A percentile compares a stretch with the other conserved stretches of the same genome.
Evolutionary conservation across 2,113 vertebrate species (phyloP).

Genomic region (Oncorhynchus nerka): DNA sequence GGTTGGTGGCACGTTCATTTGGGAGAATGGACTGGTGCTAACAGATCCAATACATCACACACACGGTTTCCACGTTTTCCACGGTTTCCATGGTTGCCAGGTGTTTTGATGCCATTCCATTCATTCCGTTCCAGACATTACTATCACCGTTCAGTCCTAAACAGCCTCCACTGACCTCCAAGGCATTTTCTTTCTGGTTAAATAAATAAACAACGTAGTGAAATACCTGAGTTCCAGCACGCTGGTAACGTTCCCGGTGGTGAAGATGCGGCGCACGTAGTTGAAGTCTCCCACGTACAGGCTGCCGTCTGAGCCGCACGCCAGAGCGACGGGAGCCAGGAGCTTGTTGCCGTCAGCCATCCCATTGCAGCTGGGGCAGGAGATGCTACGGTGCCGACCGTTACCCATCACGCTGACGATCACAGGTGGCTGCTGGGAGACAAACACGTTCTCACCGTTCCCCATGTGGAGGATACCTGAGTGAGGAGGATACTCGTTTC

Average conservation of each 20-base stretch:
- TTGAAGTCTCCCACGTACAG: conserved; percentile 98
- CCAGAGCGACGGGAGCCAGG: conserved; percentile 90
- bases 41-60: no score
- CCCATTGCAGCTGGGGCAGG: conserved; percentile 97
- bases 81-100: no score
- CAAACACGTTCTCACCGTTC: conserved; percentile 95
- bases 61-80: no score
- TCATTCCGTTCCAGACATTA: no score
- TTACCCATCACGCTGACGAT: conserved; percentile 98
- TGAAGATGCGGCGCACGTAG: conserved; percentile 95
- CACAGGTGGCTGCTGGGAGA: conserved; percentile 96
- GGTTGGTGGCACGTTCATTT: no score
- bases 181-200: no score
- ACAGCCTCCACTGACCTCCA: no score
- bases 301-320: conserved; percentile 92
- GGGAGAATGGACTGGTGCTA: no score
- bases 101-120: no score
- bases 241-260: conserved; percentile 95
- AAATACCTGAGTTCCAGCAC: conserved; percentile 92
- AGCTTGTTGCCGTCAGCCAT: conserved; percentile 97
- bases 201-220: no score
- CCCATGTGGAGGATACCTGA: conserved; percentile 97
- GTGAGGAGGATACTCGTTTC: background rate
- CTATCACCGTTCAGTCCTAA: no score
- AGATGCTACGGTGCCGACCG: conserved; percentile 91